Base-by-base conservation (phyloP, 2,888 invertebrate species). In the Nemoura dubitans region DNA sequence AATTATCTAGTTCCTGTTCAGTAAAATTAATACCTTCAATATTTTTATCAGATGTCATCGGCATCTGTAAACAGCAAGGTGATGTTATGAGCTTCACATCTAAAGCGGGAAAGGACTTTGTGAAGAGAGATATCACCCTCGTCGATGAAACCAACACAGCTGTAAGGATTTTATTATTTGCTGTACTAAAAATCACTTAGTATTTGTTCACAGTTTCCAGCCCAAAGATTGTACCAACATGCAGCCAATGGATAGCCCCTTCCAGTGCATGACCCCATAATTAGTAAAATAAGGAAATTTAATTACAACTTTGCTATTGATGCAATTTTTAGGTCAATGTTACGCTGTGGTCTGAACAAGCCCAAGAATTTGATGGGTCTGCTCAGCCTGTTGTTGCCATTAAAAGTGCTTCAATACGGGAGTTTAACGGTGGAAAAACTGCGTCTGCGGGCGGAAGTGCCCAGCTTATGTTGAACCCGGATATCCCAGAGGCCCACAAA, bases 21-120 rank as follows among this genome's bases (percentile, higher is more conserved):
- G n/a, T n/a, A n/a, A n/a, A n/a, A n/a, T n/a, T n/a, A n/a, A n/a
- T n/a, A n/a, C n/a, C n/a, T n/a, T n/a, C n/a, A n/a, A n/a, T n/a
- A n/a, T n/a, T n/a, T n/a, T n/a, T n/a, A n/a, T n/a, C 90, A 96
- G 98, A 99, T 94, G 93, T 98, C 0, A 95, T 99, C 91, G 99
- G 98, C 16, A 94, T 99, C 14, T 97, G 97, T 89, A 97, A 96
- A 90, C 92, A 93, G 10, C 93, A 93, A 0, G 92, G 94, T 0
- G 98, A 98, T 87, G 87, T 97, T 0, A 93, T 94, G 89, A 94
- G 94, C 0, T 93, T 99, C 28, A 94, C 94, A 0, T 95, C 96
- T 0, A 95, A 93, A 89, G 94, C 96, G 0, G 96, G 97, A 87
- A 95, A 95, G 90, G 97, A 98, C 90, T 92, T 99, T 86, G 96